These are phyloP conservation scores for Sebastes oblongus DNA, from an alignment of 2,797 vertebrate species.

Conservation along the genomic window DNA sequence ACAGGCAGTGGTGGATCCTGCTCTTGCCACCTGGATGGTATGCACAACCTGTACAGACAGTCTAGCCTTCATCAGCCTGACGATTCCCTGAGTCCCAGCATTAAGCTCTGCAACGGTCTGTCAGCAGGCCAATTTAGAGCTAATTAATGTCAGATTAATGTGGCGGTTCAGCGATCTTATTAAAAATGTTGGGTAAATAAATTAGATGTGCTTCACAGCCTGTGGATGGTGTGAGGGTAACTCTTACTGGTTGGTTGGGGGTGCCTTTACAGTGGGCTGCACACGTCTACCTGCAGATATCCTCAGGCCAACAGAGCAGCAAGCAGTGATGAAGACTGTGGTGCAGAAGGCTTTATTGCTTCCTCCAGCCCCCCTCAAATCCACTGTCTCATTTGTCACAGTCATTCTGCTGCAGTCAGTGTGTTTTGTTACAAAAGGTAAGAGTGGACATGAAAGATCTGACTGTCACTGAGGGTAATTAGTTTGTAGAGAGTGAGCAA, in stretches of 20 bases:
- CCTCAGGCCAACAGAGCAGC: neutral
- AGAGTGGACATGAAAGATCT: neutral
- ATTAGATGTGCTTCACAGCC: neutral
- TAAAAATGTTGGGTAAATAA: neutral
- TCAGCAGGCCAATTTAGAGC: neutral
- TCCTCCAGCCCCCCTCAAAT: neutral
- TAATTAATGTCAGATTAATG: conserved; percentile 9
- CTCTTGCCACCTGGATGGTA: no score
- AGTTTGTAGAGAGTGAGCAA: neutral
- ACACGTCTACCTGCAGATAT: neutral
- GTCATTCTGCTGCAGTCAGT: neutral
- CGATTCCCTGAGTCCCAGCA: no score
- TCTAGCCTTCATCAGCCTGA: no score
- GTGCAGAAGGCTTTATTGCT: neutral
- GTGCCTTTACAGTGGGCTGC: neutral
- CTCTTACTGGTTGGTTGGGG: neutral
- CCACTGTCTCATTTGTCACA: neutral
- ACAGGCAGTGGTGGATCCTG: no score
- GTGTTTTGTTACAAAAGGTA: neutral
- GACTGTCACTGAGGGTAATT: neutral
- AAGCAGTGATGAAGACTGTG: neutral
- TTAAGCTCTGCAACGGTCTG: no score
- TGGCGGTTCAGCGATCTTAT: neutral
- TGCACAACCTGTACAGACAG: no score
- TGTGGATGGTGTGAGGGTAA: neutral